Evolutionary conservation across 2,888 invertebrate genomes (phyloP).

Genomic region (Cataglyphis altisquamis): DNA sequence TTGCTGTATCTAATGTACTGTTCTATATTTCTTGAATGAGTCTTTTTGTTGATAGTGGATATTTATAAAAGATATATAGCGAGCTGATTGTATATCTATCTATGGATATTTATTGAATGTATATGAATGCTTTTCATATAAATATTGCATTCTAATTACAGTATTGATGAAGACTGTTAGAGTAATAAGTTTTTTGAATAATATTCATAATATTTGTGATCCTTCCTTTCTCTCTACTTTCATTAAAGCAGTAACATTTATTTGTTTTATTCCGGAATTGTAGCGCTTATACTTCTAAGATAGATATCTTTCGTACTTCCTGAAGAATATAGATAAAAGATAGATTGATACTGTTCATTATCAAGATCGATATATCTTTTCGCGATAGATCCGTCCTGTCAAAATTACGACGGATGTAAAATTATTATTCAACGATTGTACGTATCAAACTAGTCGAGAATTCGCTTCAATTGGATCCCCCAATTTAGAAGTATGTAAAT

Average conservation of each 20-base stretch:
- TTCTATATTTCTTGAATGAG: slow-evolving; percentile 12
- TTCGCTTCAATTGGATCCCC: background rate
- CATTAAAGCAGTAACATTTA: background rate
- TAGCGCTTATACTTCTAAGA: background rate
- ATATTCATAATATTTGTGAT: slow-evolving; percentile 17
- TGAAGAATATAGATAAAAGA: background rate
- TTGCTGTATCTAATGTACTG: slow-evolving; percentile 17
- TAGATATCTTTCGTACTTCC: background rate
- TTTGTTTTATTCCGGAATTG: background rate
- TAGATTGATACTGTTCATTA: background rate
- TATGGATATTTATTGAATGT: slow-evolving; percentile 21
- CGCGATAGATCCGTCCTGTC: background rate
- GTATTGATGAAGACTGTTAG: slow-evolving; percentile 45
- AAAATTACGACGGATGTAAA: background rate
- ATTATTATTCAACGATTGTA: slow-evolving; percentile 1
- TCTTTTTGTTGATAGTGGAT: slow-evolving; percentile 18
- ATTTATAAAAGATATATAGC: slow-evolving; percentile 13
- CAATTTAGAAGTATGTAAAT: slow-evolving; percentile 40
- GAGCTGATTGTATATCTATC: slow-evolving; percentile 4
- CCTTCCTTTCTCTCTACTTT: background rate
- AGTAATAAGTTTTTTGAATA: slow-evolving; percentile 13
- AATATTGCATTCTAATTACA: slow-evolving; percentile 42
- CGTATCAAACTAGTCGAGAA: background rate
- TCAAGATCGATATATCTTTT: slow-evolving; percentile 22
- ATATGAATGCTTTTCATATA: slow-evolving; percentile 20